Evolutionary conservation across 2,797 vertebrate species (phyloP), one percentile per base, ranked within the genome.

Genomic region (Leptodactylus fallax): DNA sequence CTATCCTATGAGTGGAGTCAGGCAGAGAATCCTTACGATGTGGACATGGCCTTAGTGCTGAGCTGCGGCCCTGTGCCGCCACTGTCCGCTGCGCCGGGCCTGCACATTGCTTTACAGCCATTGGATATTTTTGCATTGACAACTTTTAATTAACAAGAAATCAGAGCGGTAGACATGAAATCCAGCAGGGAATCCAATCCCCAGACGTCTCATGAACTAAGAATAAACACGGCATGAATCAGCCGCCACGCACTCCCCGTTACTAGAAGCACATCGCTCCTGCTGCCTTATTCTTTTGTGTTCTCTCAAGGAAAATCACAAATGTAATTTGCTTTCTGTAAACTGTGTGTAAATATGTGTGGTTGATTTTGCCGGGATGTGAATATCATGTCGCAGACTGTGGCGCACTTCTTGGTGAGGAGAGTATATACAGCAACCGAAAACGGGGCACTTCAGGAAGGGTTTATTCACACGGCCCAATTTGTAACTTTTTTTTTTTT

Each of bases 261-360:
- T 72, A 72, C 69, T 72, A 72, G 69, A 79, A 55, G 58, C 53
- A 25, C n/a, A 1, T 21, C 21, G 76, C 77, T 77, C 51, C 49
- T 16, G 51, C 51, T 77, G 74, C 21, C n/a, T 76, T 23, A 4
- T 55, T 77, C 65, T 36, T 47, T 76, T 76, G 45, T 76, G 45
- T 77, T 77, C 21, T 77, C 74, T 77, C 49, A 53, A 79, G 77
- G 74, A 36, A 55, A 79, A 36, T 27, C 78, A 79, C 78, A 60
- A 17, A 60, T 79, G 78, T 60, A 5, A 79, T 58, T 56, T 56
- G 11, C n/a, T 79, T 79, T 16, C 23, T 36, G 23, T 7, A 56
- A 58, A 17, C 4, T 79, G 77, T 56, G 55, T 27, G 78, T 79
- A 79, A 60, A 36, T 58, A 6, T 36, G 69, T 69, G n/a, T n/a